Evolutionary conservation across 2,888 invertebrate genomes (phyloP).

Genomic region (Hemithea aestivaria): DNA sequence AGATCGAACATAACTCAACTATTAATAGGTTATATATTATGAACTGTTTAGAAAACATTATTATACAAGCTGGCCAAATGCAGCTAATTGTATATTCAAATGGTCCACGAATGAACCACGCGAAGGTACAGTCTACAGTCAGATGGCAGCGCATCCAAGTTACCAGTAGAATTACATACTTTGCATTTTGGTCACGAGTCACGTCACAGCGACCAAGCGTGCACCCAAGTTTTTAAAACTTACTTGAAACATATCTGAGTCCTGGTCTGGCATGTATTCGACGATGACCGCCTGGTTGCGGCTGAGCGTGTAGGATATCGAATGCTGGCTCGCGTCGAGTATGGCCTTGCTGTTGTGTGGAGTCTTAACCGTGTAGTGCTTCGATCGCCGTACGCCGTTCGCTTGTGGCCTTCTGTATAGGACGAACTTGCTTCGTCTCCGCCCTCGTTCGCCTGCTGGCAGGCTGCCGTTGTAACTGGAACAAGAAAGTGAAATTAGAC

Average conservation of each 20-base stretch:
- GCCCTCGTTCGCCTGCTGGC: slow-evolving; percentile 95
- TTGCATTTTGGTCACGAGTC: no score
- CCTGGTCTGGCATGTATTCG: slow-evolving; percentile 96
- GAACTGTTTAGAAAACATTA: no score
- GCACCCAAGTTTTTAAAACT: no score
- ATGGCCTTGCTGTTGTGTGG: slow-evolving; percentile 97
- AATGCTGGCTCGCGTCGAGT: slow-evolving; percentile 95
- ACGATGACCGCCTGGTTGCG: slow-evolving; percentile 98
- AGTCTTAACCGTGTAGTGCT: slow-evolving; percentile 97
- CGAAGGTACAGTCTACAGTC: no score
- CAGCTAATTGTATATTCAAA: no score
- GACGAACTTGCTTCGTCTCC: slow-evolving; percentile 96
- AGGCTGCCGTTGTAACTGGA: slow-evolving; percentile 95
- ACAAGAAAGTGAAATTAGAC: background rate
- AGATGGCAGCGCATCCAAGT: no score
- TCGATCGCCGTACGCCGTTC: slow-evolving; percentile 96
- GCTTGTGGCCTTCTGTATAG: slow-evolving; percentile 90
- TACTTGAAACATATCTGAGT: slow-evolving; percentile 99
- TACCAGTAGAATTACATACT: no score
- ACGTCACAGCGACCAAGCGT: no score
- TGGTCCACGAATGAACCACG: no score
- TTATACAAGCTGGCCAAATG: no score
- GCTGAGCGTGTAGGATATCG: slow-evolving; percentile 97
- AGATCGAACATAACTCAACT: no score
- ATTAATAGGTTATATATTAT: no score